Conservation (phyloP, 2,113 vertebrate genomes). For the Myxocyprinus asiaticus region DNA sequence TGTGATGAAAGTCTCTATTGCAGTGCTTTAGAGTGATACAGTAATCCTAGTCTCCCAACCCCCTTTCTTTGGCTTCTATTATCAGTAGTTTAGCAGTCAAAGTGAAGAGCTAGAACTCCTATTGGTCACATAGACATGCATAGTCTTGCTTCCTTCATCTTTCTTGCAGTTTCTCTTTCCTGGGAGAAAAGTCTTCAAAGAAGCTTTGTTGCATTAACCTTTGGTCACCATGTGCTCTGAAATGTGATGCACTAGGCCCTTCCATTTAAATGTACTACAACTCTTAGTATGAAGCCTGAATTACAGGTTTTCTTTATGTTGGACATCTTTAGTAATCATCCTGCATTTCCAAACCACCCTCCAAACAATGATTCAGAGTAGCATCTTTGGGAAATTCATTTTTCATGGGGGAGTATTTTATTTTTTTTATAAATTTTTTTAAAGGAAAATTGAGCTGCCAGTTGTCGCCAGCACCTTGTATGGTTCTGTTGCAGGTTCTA, state of each 20-base stretch:
- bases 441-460: neutral
- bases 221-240: constrained; percentile 35
- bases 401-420: neutral
- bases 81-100: constrained; percentile 69
- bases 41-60: constrained; percentile 49
- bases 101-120: constrained; percentile 54
- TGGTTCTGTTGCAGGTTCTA: neutral
- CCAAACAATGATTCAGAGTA: neutral
- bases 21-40: constrained; percentile 58
- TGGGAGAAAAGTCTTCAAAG: neutral
- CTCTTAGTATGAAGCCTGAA: neutral
- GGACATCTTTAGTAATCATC: neutral
- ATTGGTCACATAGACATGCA: constrained; percentile 46
- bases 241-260: neutral
- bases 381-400: neutral
- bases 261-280: neutral
- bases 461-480: neutral
- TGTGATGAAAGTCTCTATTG: constrained; percentile 50
- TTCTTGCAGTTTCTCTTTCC: neutral
- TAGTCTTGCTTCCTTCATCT: constrained; percentile 23
- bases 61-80: constrained; percentile 39
- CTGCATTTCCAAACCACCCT: neutral
- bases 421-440: neutral
- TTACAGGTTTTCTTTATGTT: constrained; percentile 4
- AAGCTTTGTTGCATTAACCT: constrained; percentile 47